These are phyloP conservation scores for Eristalis intricaria DNA, from an alignment of 2,888 invertebrate species.

Conservation along the genomic window DNA sequence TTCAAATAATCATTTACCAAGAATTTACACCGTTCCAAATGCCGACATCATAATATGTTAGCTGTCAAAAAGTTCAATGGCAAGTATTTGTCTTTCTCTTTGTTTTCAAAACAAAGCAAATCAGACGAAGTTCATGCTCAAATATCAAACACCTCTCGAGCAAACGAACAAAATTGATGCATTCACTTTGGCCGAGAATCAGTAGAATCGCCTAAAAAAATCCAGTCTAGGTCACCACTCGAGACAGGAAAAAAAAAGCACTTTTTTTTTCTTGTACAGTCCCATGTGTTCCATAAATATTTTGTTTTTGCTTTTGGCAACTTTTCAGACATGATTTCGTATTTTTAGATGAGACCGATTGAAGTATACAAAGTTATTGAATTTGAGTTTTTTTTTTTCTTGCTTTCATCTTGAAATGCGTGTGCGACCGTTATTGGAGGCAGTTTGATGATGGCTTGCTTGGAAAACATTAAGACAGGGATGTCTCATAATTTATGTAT, in stretches of 20 bases:
- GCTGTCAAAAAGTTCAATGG: not conserved
- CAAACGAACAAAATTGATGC: not conserved
- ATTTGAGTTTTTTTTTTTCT: conserved; percentile 24
- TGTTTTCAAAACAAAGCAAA: not conserved
- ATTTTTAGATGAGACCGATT: conserved; percentile 13
- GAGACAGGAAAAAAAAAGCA: not conserved
- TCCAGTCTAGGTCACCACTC: conserved; percentile 25
- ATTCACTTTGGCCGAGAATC: too few relatives aligned
- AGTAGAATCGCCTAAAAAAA: not conserved
- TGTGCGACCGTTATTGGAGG: conserved; percentile 1
- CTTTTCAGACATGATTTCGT: conserved; percentile 16
- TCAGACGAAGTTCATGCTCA: not conserved
- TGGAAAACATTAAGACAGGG: not conserved
- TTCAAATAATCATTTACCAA: not conserved
- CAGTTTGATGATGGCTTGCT: not conserved
- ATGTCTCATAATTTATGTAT: not conserved
- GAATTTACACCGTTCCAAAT: not conserved
- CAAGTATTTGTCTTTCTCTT: not conserved
- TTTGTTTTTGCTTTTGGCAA: conserved; percentile 28
- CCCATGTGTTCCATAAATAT: conserved; percentile 1
- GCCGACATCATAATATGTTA: not conserved
- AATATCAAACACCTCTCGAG: not conserved
- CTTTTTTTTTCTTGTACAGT: not conserved
- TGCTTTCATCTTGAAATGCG: conserved; percentile 19
- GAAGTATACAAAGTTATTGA: conserved; percentile 19